phyloP scores from a whole-genome alignment of 2,888 invertebrate species.

The Meliscaeva auricollis region DNA sequence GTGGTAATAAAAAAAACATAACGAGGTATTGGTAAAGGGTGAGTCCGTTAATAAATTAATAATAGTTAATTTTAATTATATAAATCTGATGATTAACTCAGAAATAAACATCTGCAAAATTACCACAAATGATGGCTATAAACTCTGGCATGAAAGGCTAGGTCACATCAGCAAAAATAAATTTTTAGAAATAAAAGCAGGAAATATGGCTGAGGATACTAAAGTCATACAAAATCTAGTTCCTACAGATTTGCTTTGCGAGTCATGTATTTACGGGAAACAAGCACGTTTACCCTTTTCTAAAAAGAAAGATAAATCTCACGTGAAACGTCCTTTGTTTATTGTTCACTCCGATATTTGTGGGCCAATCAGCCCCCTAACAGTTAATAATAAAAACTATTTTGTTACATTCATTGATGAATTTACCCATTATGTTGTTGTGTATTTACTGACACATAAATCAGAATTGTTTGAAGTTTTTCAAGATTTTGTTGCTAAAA shows the following conservation, averaged over 20 bases:
- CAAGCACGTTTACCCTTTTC: too few relatives aligned
- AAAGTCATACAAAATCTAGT: constrained; percentile 9
- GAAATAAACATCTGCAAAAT: constrained; percentile 51
- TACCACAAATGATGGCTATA: not conserved
- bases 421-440: constrained; percentile 79
- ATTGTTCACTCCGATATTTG: constrained; percentile 80
- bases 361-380: constrained; percentile 78
- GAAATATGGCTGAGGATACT: constrained; percentile 35
- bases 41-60: constrained; percentile 24
- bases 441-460: constrained; percentile 77
- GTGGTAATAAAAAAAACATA: constrained; percentile 57
- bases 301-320: too few relatives aligned
- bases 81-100: not conserved
- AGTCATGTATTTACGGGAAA: too few relatives aligned
- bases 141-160: not conserved
- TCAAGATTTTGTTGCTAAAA: constrained; percentile 77
- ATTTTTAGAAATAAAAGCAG: constrained; percentile 50
- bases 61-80: not conserved
- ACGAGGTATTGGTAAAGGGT: constrained; percentile 39
- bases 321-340: too few relatives aligned
- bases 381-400: constrained; percentile 71
- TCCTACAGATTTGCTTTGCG: not conserved
- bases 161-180: constrained; percentile 45
- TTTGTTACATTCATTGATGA: constrained; percentile 78
- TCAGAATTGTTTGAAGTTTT: constrained; percentile 78